Evolutionary conservation across 2,888 invertebrate species (phyloP).

Genomic region (Phoronis australis): DNA sequence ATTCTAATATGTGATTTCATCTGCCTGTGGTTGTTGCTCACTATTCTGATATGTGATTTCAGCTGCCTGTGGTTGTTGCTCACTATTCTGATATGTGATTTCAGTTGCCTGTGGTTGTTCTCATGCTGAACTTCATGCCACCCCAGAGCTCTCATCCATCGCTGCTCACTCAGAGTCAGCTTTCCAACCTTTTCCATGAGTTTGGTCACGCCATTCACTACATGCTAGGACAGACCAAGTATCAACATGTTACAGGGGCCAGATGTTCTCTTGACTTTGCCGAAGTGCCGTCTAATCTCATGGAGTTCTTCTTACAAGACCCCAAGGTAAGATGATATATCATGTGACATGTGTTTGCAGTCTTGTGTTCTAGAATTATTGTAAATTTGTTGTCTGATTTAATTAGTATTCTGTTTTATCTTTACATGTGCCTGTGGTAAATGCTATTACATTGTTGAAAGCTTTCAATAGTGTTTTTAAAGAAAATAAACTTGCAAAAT

Average conservation of each 20-base stretch:
- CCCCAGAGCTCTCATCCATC: constrained; percentile 69
- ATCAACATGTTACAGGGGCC: constrained; percentile 92
- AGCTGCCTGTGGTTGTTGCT: constrained; percentile 4
- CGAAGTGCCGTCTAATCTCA: constrained; percentile 95
- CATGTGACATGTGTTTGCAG: too few relatives aligned
- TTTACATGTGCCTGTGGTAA: too few relatives aligned
- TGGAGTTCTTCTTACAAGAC: constrained; percentile 95
- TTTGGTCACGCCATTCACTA: constrained; percentile 99
- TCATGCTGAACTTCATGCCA: constrained; percentile 80
- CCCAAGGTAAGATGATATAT: too few relatives aligned
- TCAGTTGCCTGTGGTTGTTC: constrained; percentile 82
- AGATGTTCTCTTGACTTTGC: constrained; percentile 96
- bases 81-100: too few relatives aligned
- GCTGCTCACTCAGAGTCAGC: constrained; percentile 73
- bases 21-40: constrained; percentile 5
- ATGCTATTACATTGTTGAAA: too few relatives aligned
- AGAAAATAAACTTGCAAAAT: too few relatives aligned
- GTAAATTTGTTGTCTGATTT: too few relatives aligned
- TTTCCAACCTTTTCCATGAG: constrained; percentile 97
- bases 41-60: too few relatives aligned
- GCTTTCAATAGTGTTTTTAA: too few relatives aligned
- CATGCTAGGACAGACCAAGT: constrained; percentile 89
- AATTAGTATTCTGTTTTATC: too few relatives aligned
- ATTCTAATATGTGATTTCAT: too few relatives aligned
- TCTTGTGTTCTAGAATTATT: too few relatives aligned